Base-by-base conservation (phyloP, 2,113 vertebrate species). In the Sus scrofa region DNA sequence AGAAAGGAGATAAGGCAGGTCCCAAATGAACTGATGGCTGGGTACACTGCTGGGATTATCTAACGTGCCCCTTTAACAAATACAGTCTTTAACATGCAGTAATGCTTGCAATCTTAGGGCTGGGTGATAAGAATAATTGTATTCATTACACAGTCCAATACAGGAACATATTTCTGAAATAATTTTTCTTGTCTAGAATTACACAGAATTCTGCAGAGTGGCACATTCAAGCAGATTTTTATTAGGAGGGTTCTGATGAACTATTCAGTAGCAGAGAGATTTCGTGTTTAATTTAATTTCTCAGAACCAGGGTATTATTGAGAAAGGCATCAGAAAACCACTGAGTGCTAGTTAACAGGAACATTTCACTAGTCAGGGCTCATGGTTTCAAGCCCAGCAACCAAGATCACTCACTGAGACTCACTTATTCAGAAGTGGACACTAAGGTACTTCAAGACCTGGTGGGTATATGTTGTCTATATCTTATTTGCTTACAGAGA, bases 1-100 rank as follows among this genome's bases (percentile, higher is more conserved):
- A 96, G 96, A 93, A 92, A 75, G 75, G 86, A 98, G 98, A 98
- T 98, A 98, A 98, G 94, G 58, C 85, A 87, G 30, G 22, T 95
- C 96, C 96, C 67, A 96, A 83, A 91, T 88, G 62, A 97, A 90
- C 62, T 37, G n/a, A 91, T 81, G 95, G 91, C 94, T 90, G 77
- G 30, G 39, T 97, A 12, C 77, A 5, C 52, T 32, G 75, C 58
- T 75, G 54, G 71, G 97, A 32, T 85, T 85, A 87, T 70, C 96
- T 77, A 15, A 84, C 68, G 37, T 14, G 4, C 77, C 95, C 95
- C 84, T 88, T 93, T 75, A 74, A 88, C 27, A 95, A 94, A 94
- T 27, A 86, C 30, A 78, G 67, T 52, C 86, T 95, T 97, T 94
- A 96, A 86, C 84, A 87, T 27, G 81, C 84, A 37, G 79, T 68